Conservation (phyloP, 2,888 invertebrate genomes). For the Aspidapion aeneum region DNA sequence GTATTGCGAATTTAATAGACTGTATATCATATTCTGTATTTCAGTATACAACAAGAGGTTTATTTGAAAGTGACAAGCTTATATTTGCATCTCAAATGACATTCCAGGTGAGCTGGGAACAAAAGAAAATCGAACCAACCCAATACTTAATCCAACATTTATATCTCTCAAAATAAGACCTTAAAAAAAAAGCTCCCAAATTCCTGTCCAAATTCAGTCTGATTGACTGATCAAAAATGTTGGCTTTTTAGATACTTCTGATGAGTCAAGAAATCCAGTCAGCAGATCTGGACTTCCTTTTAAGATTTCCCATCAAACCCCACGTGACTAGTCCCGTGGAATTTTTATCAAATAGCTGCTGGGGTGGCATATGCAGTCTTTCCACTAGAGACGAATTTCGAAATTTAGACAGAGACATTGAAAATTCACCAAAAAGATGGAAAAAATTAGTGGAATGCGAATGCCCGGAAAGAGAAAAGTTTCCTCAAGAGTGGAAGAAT, state of each 20-base stretch:
- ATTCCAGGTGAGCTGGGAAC: constrained; percentile 71
- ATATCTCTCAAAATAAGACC: no score
- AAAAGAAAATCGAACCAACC: no score
- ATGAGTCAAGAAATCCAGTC: constrained; percentile 84
- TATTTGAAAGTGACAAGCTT: constrained; percentile 95
- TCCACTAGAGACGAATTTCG: constrained; percentile 88
- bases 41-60: constrained; percentile 89
- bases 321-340: constrained; percentile 94
- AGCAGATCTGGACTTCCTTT: constrained; percentile 85
- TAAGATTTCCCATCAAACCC: constrained; percentile 88
- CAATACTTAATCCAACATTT: no score
- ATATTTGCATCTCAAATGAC: constrained; percentile 97
- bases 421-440: constrained; percentile 95
- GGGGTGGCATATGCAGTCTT: constrained; percentile 94
- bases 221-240: no score
- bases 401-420: constrained; percentile 92
- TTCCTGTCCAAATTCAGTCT: no score
- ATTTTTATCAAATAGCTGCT: constrained; percentile 86
- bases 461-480: constrained; percentile 92
- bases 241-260: constrained; percentile 70
- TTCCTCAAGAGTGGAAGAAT: constrained; percentile 98
- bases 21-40: constrained; percentile 93
- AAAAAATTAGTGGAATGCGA: constrained; percentile 95
- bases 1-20: constrained; percentile 89
- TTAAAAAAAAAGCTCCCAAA: no score